These are phyloP conservation scores for Plebejus argus DNA, from an alignment of 2,888 invertebrate species.

Conservation along the genomic window DNA sequence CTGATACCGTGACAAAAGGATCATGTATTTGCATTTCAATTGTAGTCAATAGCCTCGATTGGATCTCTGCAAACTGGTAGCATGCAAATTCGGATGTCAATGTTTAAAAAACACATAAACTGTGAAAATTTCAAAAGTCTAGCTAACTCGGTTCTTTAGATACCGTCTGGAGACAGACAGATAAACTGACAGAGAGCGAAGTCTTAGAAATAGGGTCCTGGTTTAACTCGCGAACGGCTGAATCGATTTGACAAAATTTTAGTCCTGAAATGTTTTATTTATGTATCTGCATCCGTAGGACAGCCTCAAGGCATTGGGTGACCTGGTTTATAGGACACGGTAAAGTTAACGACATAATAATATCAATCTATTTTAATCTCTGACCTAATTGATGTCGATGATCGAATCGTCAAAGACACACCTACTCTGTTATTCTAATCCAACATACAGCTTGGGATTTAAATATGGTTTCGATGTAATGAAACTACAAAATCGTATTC, in stretches of 20 bases:
- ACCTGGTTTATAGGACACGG: background rate
- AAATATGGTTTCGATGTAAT: background rate
- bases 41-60: background rate
- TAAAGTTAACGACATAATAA: background rate
- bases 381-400: background rate
- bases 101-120: no score
- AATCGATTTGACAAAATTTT: no score
- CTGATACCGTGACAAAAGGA: background rate
- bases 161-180: no score
- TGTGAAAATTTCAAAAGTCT: no score
- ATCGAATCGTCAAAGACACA: constrained; percentile 6
- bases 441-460: background rate
- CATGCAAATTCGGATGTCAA: no score
- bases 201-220: no score
- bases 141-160: no score
- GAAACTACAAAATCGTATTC: no score
- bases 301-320: background rate
- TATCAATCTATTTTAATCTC: background rate
- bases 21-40: background rate
- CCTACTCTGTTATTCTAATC: background rate
- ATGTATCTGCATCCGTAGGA: background rate
- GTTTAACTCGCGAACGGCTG: no score
- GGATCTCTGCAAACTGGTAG: background rate
- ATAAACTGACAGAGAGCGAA: no score
- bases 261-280: background rate